phyloP scores from a whole-genome alignment of 1,140 invertebrate species.

The Drosophila sp. region DNA sequence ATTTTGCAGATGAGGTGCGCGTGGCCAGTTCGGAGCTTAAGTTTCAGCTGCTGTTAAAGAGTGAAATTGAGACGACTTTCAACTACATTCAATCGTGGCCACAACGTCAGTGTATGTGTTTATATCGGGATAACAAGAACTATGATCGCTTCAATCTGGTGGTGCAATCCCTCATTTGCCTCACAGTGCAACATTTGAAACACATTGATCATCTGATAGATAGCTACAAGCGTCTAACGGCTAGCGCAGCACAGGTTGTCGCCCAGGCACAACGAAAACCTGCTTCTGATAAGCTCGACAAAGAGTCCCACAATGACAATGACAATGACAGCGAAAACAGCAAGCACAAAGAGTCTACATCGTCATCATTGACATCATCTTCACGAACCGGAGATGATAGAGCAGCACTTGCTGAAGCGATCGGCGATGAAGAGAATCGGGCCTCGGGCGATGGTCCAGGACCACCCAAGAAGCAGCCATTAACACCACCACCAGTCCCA shows the following conservation, averaged over 20 bases:
- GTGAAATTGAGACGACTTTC: constrained; percentile 88
- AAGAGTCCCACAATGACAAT: constrained; percentile 45
- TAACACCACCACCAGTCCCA: constrained; percentile 19
- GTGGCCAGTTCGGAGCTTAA: constrained; percentile 87
- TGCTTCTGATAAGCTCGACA: constrained; percentile 48
- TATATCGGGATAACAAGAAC: constrained; percentile 95
- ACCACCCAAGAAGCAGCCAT: constrained; percentile 48
- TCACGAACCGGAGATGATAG: constrained; percentile 41
- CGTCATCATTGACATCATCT: constrained; percentile 19
- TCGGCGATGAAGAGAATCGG: constrained; percentile 44
- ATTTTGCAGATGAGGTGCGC: constrained; percentile 86
- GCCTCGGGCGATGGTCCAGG: constrained; percentile 61
- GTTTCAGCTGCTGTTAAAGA: constrained; percentile 87
- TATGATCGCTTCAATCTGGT: constrained; percentile 94
- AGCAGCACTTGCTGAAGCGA: constrained; percentile 24
- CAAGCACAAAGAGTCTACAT: constrained; percentile 48
- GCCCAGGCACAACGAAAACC: constrained; percentile 59
- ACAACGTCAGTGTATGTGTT: constrained; percentile 95
- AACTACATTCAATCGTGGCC: constrained; percentile 90
- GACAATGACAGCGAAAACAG: constrained; percentile 22
- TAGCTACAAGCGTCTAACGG: constrained; percentile 74
- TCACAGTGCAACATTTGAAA: constrained; percentile 91
- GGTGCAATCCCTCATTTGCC: constrained; percentile 92
- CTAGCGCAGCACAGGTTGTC: constrained; percentile 68
- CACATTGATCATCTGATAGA: constrained; percentile 87